Percentiles rank a stretch among this genome's conserved stretches.
Conservation (phyloP, 2,797 vertebrate species). For the Peromyscus attwateri region DNA sequence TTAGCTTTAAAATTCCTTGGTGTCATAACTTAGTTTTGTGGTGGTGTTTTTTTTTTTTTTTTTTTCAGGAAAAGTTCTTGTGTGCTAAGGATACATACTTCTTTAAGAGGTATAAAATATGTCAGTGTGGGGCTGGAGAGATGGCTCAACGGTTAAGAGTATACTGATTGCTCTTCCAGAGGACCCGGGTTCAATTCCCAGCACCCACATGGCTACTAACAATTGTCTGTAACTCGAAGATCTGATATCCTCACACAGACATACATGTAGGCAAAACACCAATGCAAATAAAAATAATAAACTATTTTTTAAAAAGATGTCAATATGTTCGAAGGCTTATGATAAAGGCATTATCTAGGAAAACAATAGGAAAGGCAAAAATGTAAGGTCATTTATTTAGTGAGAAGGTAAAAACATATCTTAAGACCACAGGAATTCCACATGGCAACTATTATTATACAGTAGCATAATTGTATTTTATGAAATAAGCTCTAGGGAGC, state of each 20-base stretch:
- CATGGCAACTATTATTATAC: background rate
- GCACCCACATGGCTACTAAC: too few species aligned
- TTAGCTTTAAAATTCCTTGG: slow-evolving; percentile 37
- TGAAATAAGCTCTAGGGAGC: background rate
- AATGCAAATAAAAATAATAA: too few species aligned
- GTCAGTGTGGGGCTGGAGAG: background rate
- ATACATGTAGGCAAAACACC: too few species aligned
- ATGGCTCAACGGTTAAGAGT: too few species aligned
- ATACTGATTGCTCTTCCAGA: too few species aligned
- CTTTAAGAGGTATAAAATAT: background rate
- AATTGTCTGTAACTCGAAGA: too few species aligned
- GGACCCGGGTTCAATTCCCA: too few species aligned
- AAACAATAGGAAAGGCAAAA: background rate
- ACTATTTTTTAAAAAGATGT: background rate
- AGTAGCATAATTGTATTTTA: background rate
- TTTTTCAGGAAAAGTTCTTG: slow-evolving; percentile 30
- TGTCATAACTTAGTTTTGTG: background rate
- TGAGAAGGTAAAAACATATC: background rate
- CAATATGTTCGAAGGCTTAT: background rate
- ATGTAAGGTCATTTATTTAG: background rate
- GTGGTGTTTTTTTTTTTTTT: background rate
- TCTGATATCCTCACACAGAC: too few species aligned
- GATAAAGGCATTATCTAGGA: background rate
- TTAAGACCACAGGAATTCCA: background rate
- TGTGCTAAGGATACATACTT: background rate